These are phyloP conservation scores for Leptopilina boulardi DNA, from an alignment of 1,140 invertebrate genomes.

Conservation along the genomic window DNA sequence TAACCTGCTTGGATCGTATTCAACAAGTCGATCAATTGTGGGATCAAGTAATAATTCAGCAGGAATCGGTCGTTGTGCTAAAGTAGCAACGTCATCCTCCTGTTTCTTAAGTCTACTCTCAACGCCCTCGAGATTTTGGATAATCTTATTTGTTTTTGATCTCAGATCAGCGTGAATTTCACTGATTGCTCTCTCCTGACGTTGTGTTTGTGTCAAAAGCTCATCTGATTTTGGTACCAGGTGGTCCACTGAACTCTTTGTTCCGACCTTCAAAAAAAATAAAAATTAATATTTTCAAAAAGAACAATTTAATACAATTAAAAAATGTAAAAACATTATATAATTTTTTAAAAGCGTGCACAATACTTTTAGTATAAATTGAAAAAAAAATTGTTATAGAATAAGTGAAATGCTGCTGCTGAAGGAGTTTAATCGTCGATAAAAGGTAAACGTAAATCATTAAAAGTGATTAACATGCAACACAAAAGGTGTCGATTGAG, in stretches of 20 bases:
- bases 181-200: conserved; percentile 90
- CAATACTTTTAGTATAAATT: too few relatives aligned
- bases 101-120: conserved; percentile 89
- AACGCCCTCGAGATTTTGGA: conserved; percentile 90
- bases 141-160: conserved; percentile 89
- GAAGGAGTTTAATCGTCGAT: background rate
- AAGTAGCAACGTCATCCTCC: conserved; percentile 84
- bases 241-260: conserved; percentile 89
- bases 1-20: conserved; percentile 84
- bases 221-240: conserved; percentile 90
- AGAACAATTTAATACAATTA: too few relatives aligned
- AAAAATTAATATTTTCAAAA: background rate
- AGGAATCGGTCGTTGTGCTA: conserved; percentile 84
- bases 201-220: conserved; percentile 88
- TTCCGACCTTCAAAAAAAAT: conserved; percentile 77
- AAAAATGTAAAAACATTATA: too few relatives aligned
- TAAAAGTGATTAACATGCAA: background rate
- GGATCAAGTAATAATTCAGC: conserved; percentile 85
- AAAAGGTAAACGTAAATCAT: background rate
- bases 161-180: conserved; percentile 90
- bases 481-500: conserved; percentile 17
- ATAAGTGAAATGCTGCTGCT: background rate
- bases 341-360: too few relatives aligned
- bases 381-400: background rate
- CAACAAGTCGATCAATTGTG: conserved; percentile 85